Evolutionary conservation across 2,888 invertebrate species (phyloP).

Genomic region (Uloborus plumipes): DNA sequence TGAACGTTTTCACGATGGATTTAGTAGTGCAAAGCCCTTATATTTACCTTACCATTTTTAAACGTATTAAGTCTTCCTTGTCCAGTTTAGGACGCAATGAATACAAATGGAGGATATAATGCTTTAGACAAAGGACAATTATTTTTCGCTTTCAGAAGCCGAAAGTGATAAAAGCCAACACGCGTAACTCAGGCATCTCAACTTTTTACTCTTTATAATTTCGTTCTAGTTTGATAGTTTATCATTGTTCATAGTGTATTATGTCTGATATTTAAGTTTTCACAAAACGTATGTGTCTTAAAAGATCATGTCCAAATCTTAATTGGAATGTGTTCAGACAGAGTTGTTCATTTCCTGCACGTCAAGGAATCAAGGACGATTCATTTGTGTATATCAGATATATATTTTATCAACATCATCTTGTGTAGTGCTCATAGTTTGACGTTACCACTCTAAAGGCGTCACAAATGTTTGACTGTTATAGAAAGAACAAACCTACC

Average conservation of each 20-base stretch:
- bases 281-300: slow-evolving; percentile 20
- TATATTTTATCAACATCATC: slow-evolving; percentile 16
- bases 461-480: too few species aligned
- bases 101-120: too few species aligned
- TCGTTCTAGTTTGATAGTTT: slow-evolving; percentile 20
- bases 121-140: too few species aligned
- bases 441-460: too few species aligned
- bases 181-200: slow-evolving; percentile 39
- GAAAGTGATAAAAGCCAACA: background rate
- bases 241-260: slow-evolving; percentile 16
- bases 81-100: slow-evolving; percentile 11
- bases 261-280: slow-evolving; percentile 8
- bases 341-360: background rate
- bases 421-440: background rate
- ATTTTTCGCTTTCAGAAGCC: too few species aligned
- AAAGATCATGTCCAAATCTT: background rate
- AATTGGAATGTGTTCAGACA: background rate
- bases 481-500: too few species aligned
- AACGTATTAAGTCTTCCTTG: slow-evolving; percentile 15
- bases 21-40: background rate
- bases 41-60: slow-evolving; percentile 19
- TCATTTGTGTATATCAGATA: slow-evolving; percentile 21
- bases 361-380: background rate
- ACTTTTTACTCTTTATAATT: slow-evolving; percentile 46
- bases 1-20: background rate